Conservation (phyloP, 2,113 vertebrate species). For the Sylvilagus bachmani region DNA sequence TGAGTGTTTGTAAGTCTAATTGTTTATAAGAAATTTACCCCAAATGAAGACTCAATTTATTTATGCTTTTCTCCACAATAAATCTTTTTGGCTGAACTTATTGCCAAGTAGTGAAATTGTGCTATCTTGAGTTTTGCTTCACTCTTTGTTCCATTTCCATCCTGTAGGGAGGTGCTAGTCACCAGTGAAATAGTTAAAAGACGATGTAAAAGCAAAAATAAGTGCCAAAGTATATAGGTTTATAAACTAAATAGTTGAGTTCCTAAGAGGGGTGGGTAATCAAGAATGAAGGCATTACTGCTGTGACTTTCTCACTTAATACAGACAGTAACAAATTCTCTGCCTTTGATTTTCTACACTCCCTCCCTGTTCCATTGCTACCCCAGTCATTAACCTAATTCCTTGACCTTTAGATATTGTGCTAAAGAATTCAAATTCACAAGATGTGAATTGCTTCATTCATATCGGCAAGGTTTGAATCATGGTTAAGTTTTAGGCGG, state of each 20-base stretch:
- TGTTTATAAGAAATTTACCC: background rate
- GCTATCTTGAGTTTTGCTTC: background rate
- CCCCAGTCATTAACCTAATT: slow-evolving; percentile 41
- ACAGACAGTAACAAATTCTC: background rate
- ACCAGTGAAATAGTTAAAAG: slow-evolving; percentile 2
- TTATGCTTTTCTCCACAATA: background rate
- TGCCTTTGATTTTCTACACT: slow-evolving; percentile 32
- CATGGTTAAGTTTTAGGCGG: background rate
- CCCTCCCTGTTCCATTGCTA: background rate
- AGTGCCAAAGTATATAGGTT: background rate
- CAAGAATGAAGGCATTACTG: background rate
- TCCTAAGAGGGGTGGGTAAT: background rate
- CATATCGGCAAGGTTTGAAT: slow-evolving; percentile 3
- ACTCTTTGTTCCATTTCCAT: background rate
- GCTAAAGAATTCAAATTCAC: slow-evolving; percentile 53
- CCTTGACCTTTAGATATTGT: slow-evolving; percentile 71
- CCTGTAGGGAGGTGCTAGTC: background rate
- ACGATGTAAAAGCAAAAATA: slow-evolving; percentile 3
- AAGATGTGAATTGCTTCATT: slow-evolving; percentile 71
- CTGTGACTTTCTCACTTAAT: background rate
- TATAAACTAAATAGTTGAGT: background rate
- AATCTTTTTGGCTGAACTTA: background rate
- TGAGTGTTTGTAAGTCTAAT: background rate
- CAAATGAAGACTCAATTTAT: background rate
- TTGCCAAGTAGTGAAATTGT: background rate